These are phyloP conservation scores for Crenuchus spilurus DNA, from an alignment of 2,797 vertebrate species.

Conservation along the genomic window DNA sequence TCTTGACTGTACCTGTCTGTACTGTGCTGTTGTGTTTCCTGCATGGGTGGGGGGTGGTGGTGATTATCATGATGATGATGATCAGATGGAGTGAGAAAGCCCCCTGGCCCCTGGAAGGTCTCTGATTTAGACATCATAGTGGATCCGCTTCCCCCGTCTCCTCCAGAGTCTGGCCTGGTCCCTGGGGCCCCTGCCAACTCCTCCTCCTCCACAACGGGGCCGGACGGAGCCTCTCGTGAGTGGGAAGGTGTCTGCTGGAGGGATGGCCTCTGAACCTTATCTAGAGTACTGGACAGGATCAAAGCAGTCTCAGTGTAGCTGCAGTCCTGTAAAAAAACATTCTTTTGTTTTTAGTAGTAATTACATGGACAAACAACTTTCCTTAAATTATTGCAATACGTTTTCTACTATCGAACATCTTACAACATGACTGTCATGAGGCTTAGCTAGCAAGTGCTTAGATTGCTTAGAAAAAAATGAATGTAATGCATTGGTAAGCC, in stretches of 20 bases:
- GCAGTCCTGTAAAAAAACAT: too few species aligned
- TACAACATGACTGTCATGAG: too few species aligned
- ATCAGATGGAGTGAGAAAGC: constrained; percentile 88
- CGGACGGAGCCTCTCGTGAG: constrained; percentile 88
- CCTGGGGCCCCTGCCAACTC: constrained; percentile 79
- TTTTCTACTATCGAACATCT: too few species aligned
- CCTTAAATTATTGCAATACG: not conserved
- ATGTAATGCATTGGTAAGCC: too few species aligned
- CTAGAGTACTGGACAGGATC: constrained; percentile 56
- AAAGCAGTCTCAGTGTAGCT: constrained; percentile 23
- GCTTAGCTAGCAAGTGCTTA: too few species aligned
- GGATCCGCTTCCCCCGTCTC: constrained; percentile 84
- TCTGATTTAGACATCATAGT: constrained; percentile 96
- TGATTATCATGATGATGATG: constrained; percentile 78
- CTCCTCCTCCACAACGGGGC: constrained; percentile 68
- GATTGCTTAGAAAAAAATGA: too few species aligned
- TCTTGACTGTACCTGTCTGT: constrained; percentile 59
- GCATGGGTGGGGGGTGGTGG: constrained; percentile 44
- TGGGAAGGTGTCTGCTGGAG: constrained; percentile 74
- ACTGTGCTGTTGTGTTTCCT: constrained; percentile 66
- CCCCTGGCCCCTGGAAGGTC: constrained; percentile 89
- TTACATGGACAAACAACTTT: not conserved
- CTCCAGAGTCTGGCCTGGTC: constrained; percentile 72
- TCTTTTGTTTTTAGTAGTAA: not conserved
- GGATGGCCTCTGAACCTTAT: constrained; percentile 74